Percentiles rank a stretch among this genome's conserved stretches.
Conservation (phyloP, 2,113 vertebrate genomes). For the Oreochromis tanganicae region DNA sequence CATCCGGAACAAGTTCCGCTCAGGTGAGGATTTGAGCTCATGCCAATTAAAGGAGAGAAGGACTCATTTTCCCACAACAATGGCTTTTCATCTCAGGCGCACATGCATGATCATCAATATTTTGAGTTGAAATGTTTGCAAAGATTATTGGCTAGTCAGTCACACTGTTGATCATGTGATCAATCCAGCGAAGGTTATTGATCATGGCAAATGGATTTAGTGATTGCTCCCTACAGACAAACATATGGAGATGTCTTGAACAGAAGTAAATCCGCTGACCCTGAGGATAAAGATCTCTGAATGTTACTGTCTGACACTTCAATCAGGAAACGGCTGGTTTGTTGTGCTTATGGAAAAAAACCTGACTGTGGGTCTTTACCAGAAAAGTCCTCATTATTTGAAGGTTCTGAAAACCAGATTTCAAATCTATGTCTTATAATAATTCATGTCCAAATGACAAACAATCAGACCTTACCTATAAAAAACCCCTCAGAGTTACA, state of each 20-base stretch:
- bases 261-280: background rate
- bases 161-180: conserved; percentile 2
- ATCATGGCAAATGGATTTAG: conserved; percentile 8
- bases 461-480: background rate
- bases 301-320: background rate
- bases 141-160: background rate
- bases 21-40: conserved; percentile 74
- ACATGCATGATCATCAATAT: background rate
- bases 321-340: background rate
- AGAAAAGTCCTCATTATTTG: background rate
- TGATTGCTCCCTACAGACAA: background rate
- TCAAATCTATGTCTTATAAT: background rate
- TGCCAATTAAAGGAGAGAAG: background rate
- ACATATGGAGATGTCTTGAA: background rate
- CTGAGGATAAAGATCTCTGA: background rate
- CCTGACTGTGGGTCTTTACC: background rate
- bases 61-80: background rate
- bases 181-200: background rate
- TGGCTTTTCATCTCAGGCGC: background rate
- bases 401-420: background rate
- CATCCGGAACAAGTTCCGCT: conserved; percentile 90
- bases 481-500: background rate
- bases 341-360: background rate
- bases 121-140: background rate
- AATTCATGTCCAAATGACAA: background rate